Conservation (phyloP, 1,140 invertebrate species). For the Pygmarrhopalites habei region DNA sequence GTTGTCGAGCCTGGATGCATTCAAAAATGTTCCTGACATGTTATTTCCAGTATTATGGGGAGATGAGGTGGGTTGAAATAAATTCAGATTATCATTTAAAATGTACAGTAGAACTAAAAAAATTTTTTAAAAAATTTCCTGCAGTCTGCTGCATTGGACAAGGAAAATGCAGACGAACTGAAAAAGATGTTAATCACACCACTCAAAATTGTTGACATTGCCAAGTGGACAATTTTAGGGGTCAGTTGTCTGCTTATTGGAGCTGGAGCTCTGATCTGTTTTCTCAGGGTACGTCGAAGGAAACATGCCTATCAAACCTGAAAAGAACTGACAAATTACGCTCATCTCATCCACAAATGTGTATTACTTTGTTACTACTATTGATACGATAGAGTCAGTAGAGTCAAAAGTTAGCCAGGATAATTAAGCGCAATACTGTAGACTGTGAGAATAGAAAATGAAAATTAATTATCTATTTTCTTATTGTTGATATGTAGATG, state of each 20-base stretch:
- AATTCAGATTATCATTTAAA: neutral
- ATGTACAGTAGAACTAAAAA: neutral
- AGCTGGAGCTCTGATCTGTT: neutral
- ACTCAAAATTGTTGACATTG: neutral
- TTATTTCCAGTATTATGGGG: conserved; percentile 24
- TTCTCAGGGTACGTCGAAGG: neutral
- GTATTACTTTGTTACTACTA: too few species aligned
- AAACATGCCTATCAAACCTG: neutral
- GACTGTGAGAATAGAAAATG: too few species aligned
- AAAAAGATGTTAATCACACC: conserved; percentile 10
- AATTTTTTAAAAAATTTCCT: too few species aligned
- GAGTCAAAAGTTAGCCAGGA: too few species aligned
- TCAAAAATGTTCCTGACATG: conserved; percentile 16
- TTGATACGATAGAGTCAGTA: too few species aligned
- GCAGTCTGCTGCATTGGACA: conserved; percentile 11
- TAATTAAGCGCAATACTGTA: too few species aligned
- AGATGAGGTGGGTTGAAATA: conserved; percentile 23
- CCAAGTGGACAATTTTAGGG: conserved; percentile 3
- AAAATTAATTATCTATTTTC: too few species aligned
- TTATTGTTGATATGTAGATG: too few species aligned
- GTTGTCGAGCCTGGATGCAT: conserved; percentile 11
- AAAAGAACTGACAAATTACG: too few species aligned
- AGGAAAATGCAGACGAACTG: conserved; percentile 6
- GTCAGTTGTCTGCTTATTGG: neutral
- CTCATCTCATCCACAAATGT: too few species aligned